Conservation (phyloP, 2,888 invertebrate species). For the Mythimna pallens region DNA sequence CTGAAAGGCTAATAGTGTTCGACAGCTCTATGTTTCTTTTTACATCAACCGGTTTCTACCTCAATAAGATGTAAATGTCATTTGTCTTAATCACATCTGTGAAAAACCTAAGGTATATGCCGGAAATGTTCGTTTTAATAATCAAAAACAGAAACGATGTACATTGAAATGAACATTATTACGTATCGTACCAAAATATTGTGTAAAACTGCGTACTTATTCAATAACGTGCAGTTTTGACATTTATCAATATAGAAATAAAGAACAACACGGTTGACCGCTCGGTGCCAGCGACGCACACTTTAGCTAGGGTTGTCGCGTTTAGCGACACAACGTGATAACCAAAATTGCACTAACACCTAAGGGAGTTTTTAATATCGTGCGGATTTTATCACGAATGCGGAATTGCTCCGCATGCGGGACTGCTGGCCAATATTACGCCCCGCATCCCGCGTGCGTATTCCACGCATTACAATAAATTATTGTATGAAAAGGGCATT, state of each 20-base stretch:
- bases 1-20: slow-evolving; percentile 8
- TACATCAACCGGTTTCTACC: slow-evolving; percentile 21
- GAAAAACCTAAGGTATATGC: slow-evolving; percentile 45
- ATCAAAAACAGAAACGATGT: slow-evolving; percentile 29
- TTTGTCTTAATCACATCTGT: slow-evolving; percentile 33
- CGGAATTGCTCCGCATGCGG: too few relatives aligned
- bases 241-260: slow-evolving; percentile 59
- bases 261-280: slow-evolving; percentile 53
- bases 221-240: slow-evolving; percentile 57
- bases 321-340: neutral
- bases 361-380: too few relatives aligned
- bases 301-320: slow-evolving; percentile 47
- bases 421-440: too few relatives aligned
- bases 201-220: slow-evolving; percentile 34
- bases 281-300: slow-evolving; percentile 35
- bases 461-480: too few relatives aligned
- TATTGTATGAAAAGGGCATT: too few relatives aligned
- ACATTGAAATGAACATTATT: neutral
- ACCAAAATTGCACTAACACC: too few relatives aligned
- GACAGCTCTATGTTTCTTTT: slow-evolving; percentile 5
- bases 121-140: slow-evolving; percentile 46
- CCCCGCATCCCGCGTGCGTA: too few relatives aligned
- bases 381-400: too few relatives aligned
- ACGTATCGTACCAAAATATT: slow-evolving; percentile 24
- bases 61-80: slow-evolving; percentile 25